phyloP scores from a whole-genome alignment of 2,113 vertebrate genomes.

The Callocephalon fimbriatum region DNA sequence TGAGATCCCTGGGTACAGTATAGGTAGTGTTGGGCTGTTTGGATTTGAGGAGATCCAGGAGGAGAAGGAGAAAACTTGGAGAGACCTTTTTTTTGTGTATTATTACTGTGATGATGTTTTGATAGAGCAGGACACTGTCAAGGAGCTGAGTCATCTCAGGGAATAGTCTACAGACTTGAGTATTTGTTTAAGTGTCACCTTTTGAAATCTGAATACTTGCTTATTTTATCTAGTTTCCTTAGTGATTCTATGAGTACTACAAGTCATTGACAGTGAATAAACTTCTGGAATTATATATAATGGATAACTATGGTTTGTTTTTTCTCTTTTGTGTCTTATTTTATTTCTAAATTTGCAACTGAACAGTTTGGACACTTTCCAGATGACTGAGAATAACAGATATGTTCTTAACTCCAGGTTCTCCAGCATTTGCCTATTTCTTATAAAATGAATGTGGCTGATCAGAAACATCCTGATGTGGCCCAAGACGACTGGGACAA shows the following conservation, averaged over 20 bases:
- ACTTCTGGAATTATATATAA: background rate
- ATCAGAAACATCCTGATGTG: background rate
- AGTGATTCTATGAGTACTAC: background rate
- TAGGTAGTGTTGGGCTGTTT: background rate
- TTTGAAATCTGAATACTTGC: background rate
- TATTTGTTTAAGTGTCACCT: background rate
- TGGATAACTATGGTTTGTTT: background rate
- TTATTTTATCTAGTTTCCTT: background rate
- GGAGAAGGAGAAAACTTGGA: background rate
- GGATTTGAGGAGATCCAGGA: background rate
- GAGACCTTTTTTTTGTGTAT: background rate
- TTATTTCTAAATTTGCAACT: background rate
- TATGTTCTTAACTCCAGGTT: constrained; percentile 49
- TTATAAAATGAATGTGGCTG: constrained; percentile 46
- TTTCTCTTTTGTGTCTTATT: background rate
- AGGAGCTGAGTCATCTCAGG: background rate
- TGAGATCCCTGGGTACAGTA: background rate
- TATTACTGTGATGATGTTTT: background rate
- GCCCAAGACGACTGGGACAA: background rate
- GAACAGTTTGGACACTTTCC: background rate
- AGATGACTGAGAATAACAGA: background rate
- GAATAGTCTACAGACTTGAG: background rate
- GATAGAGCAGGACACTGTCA: background rate
- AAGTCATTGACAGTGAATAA: background rate
- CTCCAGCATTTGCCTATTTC: constrained; percentile 78